Conservation (phyloP, 2,797 vertebrate genomes). For the Dromococcyx pavoninus region DNA sequence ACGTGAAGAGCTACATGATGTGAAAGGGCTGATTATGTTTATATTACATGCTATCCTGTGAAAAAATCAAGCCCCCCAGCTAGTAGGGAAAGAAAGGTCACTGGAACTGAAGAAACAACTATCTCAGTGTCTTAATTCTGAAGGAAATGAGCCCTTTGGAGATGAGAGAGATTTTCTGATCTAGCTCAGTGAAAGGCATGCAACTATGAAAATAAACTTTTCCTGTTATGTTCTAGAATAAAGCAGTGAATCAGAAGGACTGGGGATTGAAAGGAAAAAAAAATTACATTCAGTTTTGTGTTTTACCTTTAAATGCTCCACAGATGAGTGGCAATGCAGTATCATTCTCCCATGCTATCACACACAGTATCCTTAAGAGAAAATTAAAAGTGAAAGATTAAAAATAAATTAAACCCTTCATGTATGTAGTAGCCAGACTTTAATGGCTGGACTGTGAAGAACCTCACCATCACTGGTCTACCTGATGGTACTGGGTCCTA, state of each 20-base stretch:
- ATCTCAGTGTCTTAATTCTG: slow-evolving; percentile 45
- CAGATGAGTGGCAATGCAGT: neutral
- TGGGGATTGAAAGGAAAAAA: neutral
- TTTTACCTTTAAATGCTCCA: neutral
- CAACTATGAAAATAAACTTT: slow-evolving; percentile 36
- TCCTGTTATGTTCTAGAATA: neutral
- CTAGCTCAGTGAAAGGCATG: slow-evolving; percentile 27
- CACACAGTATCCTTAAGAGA: neutral
- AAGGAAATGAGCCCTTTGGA: slow-evolving; percentile 60
- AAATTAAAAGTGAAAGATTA: neutral
- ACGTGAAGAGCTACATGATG: slow-evolving; percentile 4
- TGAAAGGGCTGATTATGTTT: slow-evolving; percentile 64
- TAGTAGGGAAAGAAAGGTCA: slow-evolving; percentile 41
- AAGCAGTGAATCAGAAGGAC: neutral
- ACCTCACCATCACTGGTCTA: neutral
- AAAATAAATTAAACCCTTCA: neutral
- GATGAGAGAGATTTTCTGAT: slow-evolving; percentile 51
- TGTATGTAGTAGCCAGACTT: neutral
- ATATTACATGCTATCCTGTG: slow-evolving; percentile 22
- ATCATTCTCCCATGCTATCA: neutral
- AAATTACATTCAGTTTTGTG: neutral
- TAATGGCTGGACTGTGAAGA: neutral
- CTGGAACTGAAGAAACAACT: slow-evolving; percentile 48
- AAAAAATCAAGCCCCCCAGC: slow-evolving; percentile 41
- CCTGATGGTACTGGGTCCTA: neutral